A percentile compares a stretch with the other conserved stretches of the same genome.
Evolutionary conservation across 2,113 vertebrate species (phyloP).

Genomic region (Bombycilla garrulus): DNA sequence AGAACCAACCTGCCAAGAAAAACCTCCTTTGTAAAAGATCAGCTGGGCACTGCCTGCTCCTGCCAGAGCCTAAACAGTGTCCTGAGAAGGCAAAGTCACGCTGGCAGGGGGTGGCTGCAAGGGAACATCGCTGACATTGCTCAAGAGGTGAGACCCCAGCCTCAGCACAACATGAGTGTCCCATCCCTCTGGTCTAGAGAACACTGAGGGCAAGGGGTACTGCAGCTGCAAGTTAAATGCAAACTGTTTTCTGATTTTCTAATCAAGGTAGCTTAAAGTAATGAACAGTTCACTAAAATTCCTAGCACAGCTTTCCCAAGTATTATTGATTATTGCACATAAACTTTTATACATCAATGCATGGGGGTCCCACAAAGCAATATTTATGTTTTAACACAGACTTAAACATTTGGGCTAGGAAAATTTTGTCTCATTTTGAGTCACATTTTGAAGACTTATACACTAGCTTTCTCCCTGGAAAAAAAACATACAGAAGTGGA

Average conservation of each 20-base stretch:
- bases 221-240: neutral
- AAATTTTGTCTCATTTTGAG: slow-evolving; percentile 1
- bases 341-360: neutral
- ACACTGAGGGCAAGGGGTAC: neutral
- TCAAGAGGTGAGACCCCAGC: fast-evolving
- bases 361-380: neutral
- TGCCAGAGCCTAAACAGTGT: neutral
- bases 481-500: neutral
- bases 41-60: neutral
- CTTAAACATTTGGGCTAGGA: neutral
- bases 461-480: neutral
- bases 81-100: neutral
- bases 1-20: neutral
- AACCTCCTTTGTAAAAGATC: neutral
- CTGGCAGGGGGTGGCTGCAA: neutral
- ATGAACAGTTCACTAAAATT: neutral
- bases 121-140: fast-evolving
- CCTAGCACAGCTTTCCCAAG: neutral
- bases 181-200: neutral
- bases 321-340: neutral
- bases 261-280: neutral
- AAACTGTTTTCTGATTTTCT: neutral
- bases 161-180: fast-evolving
- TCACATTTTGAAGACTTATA: neutral
- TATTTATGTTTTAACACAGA: neutral